Conservation (phyloP, 2,113 vertebrate species). For the Cathartes aura region DNA sequence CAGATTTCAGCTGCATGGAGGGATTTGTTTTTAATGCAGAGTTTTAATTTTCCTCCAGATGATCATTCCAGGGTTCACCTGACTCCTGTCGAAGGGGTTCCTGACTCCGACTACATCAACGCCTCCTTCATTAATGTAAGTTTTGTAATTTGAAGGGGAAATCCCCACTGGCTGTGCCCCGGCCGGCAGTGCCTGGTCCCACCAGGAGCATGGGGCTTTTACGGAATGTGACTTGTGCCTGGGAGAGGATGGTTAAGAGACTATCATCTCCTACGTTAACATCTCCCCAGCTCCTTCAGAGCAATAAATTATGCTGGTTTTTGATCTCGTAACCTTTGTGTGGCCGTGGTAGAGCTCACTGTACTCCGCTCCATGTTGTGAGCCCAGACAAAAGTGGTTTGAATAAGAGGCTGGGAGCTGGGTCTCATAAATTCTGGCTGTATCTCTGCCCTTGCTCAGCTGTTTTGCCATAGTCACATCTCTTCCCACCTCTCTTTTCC, state of each 20-base stretch:
- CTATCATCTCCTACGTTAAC: neutral
- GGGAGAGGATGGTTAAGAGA: neutral
- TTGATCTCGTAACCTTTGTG: neutral
- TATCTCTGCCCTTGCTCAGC: neutral
- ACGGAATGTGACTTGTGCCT: neutral
- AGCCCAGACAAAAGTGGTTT: neutral
- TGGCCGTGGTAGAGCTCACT: neutral
- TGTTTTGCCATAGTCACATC: neutral
- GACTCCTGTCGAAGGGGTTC: constrained; percentile 93
- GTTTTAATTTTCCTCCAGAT: constrained; percentile 75
- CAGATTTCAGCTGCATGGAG: neutral
- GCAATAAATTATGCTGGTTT: neutral
- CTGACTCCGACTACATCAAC: constrained; percentile 98
- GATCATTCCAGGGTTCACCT: constrained; percentile 97
- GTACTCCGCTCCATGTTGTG: rapidly evolving
- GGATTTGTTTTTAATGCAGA: neutral
- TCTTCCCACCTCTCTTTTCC: neutral
- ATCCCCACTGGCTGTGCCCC: rapidly evolving
- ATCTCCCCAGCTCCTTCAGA: neutral
- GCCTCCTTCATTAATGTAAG: constrained; percentile 98
- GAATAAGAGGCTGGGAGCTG: neutral
- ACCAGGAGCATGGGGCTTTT: neutral
- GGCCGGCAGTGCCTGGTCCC: rapidly evolving
- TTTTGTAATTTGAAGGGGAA: neutral
- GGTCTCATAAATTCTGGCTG: neutral